These are phyloP conservation scores for Thalpophila matura DNA, from an alignment of 2,888 invertebrate species.

Conservation along the genomic window DNA sequence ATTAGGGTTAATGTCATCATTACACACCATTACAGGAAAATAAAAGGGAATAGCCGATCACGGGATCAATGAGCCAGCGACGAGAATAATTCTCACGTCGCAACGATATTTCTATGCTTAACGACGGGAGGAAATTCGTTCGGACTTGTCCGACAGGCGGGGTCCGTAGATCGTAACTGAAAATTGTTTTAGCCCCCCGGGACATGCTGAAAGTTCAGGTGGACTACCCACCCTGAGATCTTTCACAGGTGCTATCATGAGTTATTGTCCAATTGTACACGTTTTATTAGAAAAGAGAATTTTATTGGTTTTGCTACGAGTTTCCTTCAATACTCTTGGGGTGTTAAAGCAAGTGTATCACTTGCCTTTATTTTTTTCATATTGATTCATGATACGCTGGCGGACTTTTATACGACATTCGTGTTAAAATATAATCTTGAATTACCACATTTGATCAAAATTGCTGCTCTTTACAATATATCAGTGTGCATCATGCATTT, in stretches of 20 bases:
- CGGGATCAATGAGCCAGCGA: conserved; percentile 53
- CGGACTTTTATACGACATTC: background rate
- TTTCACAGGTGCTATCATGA: conserved; percentile 82
- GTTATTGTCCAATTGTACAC: conserved; percentile 79
- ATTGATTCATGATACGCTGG: background rate
- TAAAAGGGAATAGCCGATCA: conserved; percentile 56
- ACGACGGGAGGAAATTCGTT: conserved; percentile 78
- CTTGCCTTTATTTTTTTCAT: conserved; percentile 9
- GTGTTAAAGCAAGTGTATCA: conserved; percentile 27
- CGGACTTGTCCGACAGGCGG: conserved; percentile 71
- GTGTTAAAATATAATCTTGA: background rate
- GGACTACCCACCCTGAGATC: conserved; percentile 74
- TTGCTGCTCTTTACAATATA: background rate
- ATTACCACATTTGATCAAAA: too few species aligned
- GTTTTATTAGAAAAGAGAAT: conserved; percentile 77
- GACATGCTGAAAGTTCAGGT: conserved; percentile 71
- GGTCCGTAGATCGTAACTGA: conserved; percentile 78
- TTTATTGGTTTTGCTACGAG: conserved; percentile 57
- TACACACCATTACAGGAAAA: conserved; percentile 59
- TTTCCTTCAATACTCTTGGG: conserved; percentile 43
- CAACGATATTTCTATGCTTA: conserved; percentile 82
- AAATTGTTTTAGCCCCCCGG: conserved; percentile 83
- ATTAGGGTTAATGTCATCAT: conserved; percentile 57
- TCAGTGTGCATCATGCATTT: background rate
- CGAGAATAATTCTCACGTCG: conserved; percentile 76